Evolutionary conservation across 1,140 invertebrate genomes (phyloP).

Genomic region (Holotrichia oblita): DNA sequence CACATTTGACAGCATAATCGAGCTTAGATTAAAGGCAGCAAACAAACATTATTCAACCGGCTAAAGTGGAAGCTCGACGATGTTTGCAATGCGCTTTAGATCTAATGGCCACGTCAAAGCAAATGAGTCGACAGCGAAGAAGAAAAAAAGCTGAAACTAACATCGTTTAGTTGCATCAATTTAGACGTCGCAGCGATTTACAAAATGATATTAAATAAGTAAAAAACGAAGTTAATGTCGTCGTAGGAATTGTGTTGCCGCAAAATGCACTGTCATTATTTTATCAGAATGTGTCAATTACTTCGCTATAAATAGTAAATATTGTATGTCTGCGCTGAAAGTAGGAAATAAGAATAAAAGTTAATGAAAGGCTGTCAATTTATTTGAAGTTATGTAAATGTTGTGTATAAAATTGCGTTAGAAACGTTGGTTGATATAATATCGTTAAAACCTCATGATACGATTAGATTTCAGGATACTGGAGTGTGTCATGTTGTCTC

Average conservation of each 20-base stretch:
- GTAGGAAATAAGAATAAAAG: too few species aligned
- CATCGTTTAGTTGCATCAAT: background rate
- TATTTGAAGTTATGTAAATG: too few species aligned
- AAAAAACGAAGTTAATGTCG: background rate
- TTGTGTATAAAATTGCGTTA: too few species aligned
- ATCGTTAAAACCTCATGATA: too few species aligned
- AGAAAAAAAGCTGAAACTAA: background rate
- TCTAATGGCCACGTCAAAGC: conserved; percentile 24
- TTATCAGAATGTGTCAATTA: background rate
- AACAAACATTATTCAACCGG: background rate
- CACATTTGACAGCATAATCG: conserved; percentile 12
- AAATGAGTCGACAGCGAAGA: conserved; percentile 19
- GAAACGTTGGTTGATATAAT: too few species aligned
- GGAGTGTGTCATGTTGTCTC: too few species aligned
- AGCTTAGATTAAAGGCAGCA: conserved; percentile 6
- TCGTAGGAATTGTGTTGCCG: background rate
- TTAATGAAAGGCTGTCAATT: too few species aligned
- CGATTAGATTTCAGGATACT: too few species aligned
- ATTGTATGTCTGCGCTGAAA: too few species aligned
- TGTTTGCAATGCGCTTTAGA: conserved; percentile 31
- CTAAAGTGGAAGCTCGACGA: background rate
- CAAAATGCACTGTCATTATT: background rate
- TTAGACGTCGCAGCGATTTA: background rate
- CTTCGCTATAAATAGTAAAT: background rate
- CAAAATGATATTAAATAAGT: conserved; percentile 12